Conservation (phyloP, 2,888 invertebrate genomes). For the Drosophila subquinaria region DNA sequence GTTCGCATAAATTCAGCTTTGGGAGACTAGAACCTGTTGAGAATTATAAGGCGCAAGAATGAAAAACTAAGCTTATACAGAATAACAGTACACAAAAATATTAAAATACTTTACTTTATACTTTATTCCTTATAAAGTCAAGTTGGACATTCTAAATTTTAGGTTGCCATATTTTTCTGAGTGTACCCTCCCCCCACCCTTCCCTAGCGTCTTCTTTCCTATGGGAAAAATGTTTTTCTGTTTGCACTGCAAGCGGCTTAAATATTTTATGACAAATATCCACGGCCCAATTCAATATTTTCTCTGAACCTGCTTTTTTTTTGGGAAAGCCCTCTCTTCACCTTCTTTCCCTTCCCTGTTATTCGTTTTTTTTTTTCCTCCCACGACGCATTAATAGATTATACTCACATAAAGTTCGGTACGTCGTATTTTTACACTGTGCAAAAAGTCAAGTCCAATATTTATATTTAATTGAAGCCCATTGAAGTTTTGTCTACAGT, state of each 20-base stretch:
- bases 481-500: not conserved
- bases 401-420: not conserved
- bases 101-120: too few species aligned
- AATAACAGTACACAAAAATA: too few species aligned
- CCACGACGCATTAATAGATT: slow-evolving; percentile 6
- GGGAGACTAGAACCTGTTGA: too few species aligned
- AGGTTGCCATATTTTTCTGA: too few species aligned
- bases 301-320: not conserved
- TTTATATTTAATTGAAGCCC: too few species aligned
- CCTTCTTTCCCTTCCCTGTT: not conserved
- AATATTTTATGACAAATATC: slow-evolving; percentile 45
- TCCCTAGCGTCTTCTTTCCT: not conserved
- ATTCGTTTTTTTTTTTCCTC: not conserved
- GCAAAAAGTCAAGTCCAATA: slow-evolving; percentile 5
- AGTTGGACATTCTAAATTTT: too few species aligned
- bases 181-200: not conserved
- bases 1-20: too few species aligned
- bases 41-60: too few species aligned
- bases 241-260: slow-evolving; percentile 49
- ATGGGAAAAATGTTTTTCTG: slow-evolving; percentile 4
- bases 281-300: slow-evolving; percentile 7
- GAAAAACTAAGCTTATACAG: too few species aligned
- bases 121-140: too few species aligned
- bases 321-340: not conserved
- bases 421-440: not conserved